These are phyloP conservation scores for Cataglyphis cursor DNA, from an alignment of 2,888 invertebrate species.

Conservation along the genomic window DNA sequence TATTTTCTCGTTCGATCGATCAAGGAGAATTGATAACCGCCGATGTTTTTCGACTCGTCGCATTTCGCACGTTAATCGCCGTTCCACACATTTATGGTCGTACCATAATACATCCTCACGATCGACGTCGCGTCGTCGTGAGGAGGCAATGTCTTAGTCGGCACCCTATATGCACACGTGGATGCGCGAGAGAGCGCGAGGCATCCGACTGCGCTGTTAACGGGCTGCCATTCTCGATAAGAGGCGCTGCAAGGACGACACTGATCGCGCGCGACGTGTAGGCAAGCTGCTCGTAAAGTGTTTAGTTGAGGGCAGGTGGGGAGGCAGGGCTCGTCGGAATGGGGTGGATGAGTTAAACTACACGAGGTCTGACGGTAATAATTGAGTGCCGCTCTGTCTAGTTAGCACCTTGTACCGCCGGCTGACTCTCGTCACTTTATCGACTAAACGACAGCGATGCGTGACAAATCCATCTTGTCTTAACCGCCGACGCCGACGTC, in stretches of 20 bases:
- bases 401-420: constrained; percentile 82
- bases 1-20: constrained; percentile 1
- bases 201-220: constrained; percentile 79
- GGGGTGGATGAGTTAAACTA: constrained; percentile 84
- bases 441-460: constrained; percentile 85
- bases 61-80: constrained; percentile 72
- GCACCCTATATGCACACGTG: constrained; percentile 44
- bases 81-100: constrained; percentile 63
- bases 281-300: constrained; percentile 86
- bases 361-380: constrained; percentile 86
- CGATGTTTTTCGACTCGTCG: constrained; percentile 26
- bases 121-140: constrained; percentile 60
- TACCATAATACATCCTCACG: constrained; percentile 58
- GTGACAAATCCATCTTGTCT: constrained; percentile 85
- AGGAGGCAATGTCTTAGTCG: constrained; percentile 65
- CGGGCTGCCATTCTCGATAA: constrained; percentile 86
- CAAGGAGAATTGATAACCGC: constrained; percentile 26
- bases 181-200: constrained; percentile 27
- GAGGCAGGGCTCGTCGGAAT: constrained; percentile 69
- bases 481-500: constrained; percentile 74
- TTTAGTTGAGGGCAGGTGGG: constrained; percentile 85
- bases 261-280: constrained; percentile 85
- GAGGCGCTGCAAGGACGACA: constrained; percentile 84
- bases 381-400: constrained; percentile 87
- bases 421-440: constrained; percentile 85